A percentile compares a stretch with the other conserved stretches of the same genome.
phyloP scores from a whole-genome alignment of 2,888 invertebrate genomes.

The Chloroclysta siterata region DNA sequence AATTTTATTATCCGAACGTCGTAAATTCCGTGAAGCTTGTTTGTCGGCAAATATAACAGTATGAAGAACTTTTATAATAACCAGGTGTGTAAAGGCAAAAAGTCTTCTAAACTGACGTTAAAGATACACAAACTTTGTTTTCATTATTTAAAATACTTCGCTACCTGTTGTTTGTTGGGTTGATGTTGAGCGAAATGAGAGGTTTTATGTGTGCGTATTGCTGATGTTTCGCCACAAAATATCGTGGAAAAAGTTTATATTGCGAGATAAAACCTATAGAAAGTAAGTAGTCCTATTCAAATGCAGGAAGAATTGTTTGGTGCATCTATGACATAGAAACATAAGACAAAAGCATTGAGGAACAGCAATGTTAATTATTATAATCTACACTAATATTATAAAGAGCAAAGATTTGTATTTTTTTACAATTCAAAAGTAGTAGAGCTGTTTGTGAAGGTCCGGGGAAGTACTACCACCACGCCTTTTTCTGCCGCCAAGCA shows the following conservation, averaged over 20 bases:
- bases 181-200: constrained; percentile 29
- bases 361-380: too few relatives aligned
- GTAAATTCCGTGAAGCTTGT: constrained; percentile 37
- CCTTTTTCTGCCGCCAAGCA: too few relatives aligned
- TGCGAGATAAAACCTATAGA: background rate
- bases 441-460: too few relatives aligned
- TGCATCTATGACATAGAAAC: too few relatives aligned
- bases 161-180: constrained; percentile 38
- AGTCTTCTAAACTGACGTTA: constrained; percentile 42
- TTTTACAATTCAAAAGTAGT: too few relatives aligned
- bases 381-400: too few relatives aligned
- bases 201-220: constrained; percentile 27
- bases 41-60: constrained; percentile 33
- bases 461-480: too few relatives aligned
- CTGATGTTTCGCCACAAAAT: constrained; percentile 26
- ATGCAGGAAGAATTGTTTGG: too few relatives aligned
- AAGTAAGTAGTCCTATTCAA: background rate
- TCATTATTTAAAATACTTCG: constrained; percentile 41
- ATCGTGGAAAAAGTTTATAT: constrained; percentile 24
- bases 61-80: constrained; percentile 44
- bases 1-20: constrained; percentile 34
- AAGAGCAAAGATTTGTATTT: too few relatives aligned
- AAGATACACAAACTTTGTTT: constrained; percentile 43
- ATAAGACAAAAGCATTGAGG: too few relatives aligned
- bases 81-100: constrained; percentile 42